Percentiles rank a stretch among this genome's conserved stretches.
Evolutionary conservation across 2,888 invertebrate genomes (phyloP).

Genomic region (Harpalus rubripes): DNA sequence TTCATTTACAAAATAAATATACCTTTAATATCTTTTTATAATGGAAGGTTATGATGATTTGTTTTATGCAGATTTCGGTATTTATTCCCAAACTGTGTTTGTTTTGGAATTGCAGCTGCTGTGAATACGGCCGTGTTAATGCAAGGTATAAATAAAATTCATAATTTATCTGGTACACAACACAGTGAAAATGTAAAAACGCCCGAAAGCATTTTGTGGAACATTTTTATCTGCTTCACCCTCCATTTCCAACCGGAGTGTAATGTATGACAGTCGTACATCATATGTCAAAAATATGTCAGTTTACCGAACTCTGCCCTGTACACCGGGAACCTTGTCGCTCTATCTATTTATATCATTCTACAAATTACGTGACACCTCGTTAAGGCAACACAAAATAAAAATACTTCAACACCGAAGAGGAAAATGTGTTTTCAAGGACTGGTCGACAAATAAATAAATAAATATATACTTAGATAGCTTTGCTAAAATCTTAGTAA

Average conservation of each 20-base stretch:
- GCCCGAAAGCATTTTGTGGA: conserved; percentile 28
- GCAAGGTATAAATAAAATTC: conserved; percentile 36
- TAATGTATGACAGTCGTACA: conserved; percentile 48
- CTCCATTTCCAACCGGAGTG: conserved; percentile 48
- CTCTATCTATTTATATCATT: conserved; percentile 53
- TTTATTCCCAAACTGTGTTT: background rate
- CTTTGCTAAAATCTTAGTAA: too few species aligned
- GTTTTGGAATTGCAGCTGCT: background rate
- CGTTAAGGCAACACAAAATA: conserved; percentile 1
- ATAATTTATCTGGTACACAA: conserved; percentile 28
- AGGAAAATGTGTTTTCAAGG: background rate
- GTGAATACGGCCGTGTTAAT: conserved; percentile 19
- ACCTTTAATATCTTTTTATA: too few species aligned
- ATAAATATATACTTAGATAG: too few species aligned
- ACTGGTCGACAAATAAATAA: too few species aligned
- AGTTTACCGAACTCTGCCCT: conserved; percentile 48
- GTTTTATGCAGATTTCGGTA: conserved; percentile 10
- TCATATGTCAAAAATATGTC: conserved; percentile 57
- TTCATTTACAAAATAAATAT: too few species aligned
- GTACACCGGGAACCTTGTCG: conserved; percentile 33
- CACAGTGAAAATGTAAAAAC: conserved; percentile 38
- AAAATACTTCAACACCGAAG: background rate
- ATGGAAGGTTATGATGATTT: background rate
- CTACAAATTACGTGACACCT: conserved; percentile 41
- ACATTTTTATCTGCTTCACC: conserved; percentile 51